Evolutionary conservation across 2,113 vertebrate genomes (phyloP).

Genomic region (Paedocypris sp.): DNA sequence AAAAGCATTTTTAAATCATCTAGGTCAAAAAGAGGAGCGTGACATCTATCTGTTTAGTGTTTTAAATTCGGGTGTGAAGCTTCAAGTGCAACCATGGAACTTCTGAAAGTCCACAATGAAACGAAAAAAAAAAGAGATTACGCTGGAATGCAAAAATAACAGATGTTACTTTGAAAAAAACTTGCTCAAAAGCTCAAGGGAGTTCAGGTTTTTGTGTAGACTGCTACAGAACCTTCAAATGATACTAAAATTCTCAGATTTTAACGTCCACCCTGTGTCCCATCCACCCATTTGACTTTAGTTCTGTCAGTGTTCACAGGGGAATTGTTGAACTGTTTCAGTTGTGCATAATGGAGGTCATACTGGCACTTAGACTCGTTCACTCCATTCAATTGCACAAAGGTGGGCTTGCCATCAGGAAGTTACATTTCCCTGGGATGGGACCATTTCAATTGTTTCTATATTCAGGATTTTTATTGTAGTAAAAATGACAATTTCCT

Average conservation of each 20-base stretch:
- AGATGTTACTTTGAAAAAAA: neutral
- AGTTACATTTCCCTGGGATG: conserved; percentile 43
- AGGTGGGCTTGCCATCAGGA: conserved; percentile 38
- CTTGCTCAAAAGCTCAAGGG: neutral
- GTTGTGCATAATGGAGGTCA: neutral
- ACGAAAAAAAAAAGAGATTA: neutral
- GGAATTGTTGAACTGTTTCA: neutral
- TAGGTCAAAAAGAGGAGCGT: too few relatives aligned
- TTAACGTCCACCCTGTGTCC: too few relatives aligned
- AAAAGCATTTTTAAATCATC: too few relatives aligned
- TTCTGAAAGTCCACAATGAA: neutral
- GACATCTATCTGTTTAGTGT: too few relatives aligned
- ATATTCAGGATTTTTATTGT: conserved; percentile 45
- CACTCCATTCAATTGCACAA: neutral
- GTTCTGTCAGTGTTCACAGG: too few relatives aligned
- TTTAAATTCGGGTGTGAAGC: neutral
- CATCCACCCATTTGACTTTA: too few relatives aligned
- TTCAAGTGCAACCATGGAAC: neutral
- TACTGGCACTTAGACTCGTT: neutral
- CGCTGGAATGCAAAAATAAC: neutral
- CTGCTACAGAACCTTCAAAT: too few relatives aligned
- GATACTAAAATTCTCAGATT: too few relatives aligned
- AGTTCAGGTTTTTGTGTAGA: too few relatives aligned
- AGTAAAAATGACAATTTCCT: conserved; percentile 21
- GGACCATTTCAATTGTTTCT: conserved; percentile 48